A percentile compares a stretch with the other conserved stretches of the same genome.
phyloP scores from a whole-genome alignment of 2,797 vertebrate species.

The Sciaenops ocellatus region DNA sequence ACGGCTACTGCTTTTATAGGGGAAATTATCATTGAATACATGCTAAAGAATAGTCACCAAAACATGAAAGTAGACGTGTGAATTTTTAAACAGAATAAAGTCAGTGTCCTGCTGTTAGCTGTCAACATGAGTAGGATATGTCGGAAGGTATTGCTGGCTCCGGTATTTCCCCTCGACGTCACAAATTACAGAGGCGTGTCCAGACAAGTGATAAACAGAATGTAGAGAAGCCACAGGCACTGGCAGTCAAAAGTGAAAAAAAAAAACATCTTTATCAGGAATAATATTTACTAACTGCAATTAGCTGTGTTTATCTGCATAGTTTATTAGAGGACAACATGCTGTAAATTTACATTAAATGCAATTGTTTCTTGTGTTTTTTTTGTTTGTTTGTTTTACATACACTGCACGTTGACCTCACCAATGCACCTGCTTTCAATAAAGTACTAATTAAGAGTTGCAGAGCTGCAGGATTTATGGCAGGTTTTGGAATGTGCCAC shows the following conservation, averaged over 20 bases:
- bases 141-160: conserved; percentile 34
- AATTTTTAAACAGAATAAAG: background rate
- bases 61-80: background rate
- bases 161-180: conserved; percentile 40
- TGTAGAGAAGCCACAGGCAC: background rate
- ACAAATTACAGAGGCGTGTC: conserved; percentile 32
- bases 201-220: conserved; percentile 25
- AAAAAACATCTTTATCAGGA: background rate
- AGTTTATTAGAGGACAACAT: background rate
- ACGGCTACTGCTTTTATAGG: background rate
- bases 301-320: background rate
- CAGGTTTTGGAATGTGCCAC: conserved; percentile 32
- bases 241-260: background rate
- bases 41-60: background rate
- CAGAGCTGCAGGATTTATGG: conserved; percentile 37
- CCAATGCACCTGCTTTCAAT: conserved; percentile 29
- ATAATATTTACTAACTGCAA: background rate
- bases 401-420: conserved; percentile 8
- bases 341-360: background rate
- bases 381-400: background rate
- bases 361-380: background rate
- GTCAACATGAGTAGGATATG: conserved; percentile 29
- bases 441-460: conserved; percentile 15
- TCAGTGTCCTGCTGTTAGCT: background rate
- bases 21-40: background rate